Base-by-base conservation (phyloP, 2,113 vertebrate genomes). In the Pachycephala philippinensis region DNA sequence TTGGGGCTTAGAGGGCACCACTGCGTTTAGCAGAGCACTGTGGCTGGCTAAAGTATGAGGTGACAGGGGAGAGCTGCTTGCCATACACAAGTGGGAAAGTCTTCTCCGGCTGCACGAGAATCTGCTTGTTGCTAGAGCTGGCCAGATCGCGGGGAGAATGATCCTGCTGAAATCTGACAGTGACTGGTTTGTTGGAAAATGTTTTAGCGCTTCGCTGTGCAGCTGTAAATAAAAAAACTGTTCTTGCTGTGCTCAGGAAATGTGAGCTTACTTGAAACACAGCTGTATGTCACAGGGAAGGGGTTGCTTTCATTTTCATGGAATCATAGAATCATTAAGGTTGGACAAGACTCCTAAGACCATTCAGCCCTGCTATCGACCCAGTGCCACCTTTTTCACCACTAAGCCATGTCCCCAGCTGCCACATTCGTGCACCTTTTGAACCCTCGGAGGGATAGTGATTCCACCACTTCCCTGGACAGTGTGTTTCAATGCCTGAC, bases 151-250 rank as follows among this genome's bases (percentile, higher is more conserved):
- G n/a, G 40, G 35, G n/a, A 52, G 68, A 60, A 42, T 13, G 21
- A 31, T 50, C 47, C n/a, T 88, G 27, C 39, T 77, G 53, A 63
- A 86, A 57, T 45, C 26, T 52, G 24, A n/a, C 17, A 37, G 71
- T 15, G 31, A 17, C 1, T 56, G 44, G 5, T 60, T 85, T 47
- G 6, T 31, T 60, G 49, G 31, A 56, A 35, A 49, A 33, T 69
- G 52, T 47, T 91, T 91, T 56, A 68, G 39, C 6, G 4, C 35
- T 84, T 64, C 1, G 5, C 42, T 76, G 31, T 75, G 47, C 14
- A 31, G 87, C 39, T 93, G 54, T 91, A 81, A 96, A 81, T 85
- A 76, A 86, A 85, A 85, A 63, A 71, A 4, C 30, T 68, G 4
- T 39, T 56, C 26, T 52, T 54, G 15, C 33, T 23, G 35, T 31